Base-by-base conservation (phyloP, 2,888 invertebrate genomes). In the Chalcosyrphus nemorum region DNA sequence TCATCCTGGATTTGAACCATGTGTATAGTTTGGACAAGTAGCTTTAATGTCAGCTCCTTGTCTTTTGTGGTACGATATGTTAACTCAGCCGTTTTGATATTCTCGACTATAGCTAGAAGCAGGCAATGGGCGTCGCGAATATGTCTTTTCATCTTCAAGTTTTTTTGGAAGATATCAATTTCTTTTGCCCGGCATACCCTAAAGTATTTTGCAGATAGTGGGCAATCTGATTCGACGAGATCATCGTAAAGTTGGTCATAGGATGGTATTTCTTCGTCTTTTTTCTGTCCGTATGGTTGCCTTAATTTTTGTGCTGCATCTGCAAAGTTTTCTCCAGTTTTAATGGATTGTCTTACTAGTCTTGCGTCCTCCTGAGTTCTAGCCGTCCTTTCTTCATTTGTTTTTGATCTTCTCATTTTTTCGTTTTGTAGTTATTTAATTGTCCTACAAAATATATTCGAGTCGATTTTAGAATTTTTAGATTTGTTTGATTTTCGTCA, bases 11-110 rank as follows among this genome's bases (percentile, higher is more conserved):
- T 54, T 27, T 78, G 68, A 29, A 78, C 74, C 78, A 82, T 78
- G 4, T 75, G 29, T 29, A 89, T 81, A 0, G 88, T 87, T 74
- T 90, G 88, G 41, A 88, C 87, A 29, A 90, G 87, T 0, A 88
- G 70, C 1, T 86, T 87, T 2, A 88, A 86, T 21, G 88, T 86
- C 19, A 86, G 66, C 2, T 63, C 38, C n/a, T 41, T 11, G n/a
- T 74, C 56, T 2, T n/a, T 38, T 1, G 9, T 6, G 5, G 5
- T 13, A n/a, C 84, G 57, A 11, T 86, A 87, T 0, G 88, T 86
- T 21, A 87, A 61, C 78, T 90, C 91, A 2, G 90, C 89, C 2
- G 81, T 66, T 50, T 87, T 88, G 2, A 89, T 52, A 17, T 89
- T 89, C 2, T 89, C 89, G 7, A 89, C 86, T 19, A 89, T 32